Base-by-base conservation (phyloP, 2,888 invertebrate species). In the Trissonchulus sp. region DNA sequence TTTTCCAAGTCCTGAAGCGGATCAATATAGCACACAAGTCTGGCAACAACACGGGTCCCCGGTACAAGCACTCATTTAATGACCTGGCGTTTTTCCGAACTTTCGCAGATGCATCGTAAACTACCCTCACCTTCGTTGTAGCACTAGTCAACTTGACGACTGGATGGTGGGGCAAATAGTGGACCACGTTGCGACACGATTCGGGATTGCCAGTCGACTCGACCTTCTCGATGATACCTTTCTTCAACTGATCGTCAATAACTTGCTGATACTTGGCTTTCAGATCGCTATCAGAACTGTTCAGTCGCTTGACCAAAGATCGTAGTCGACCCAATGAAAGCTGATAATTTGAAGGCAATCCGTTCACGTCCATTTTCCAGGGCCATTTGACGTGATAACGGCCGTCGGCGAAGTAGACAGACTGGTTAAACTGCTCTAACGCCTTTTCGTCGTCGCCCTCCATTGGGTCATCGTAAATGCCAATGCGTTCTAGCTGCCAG, bases 31-130 rank as follows among this genome's bases (percentile, higher is more conserved):
- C 74, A 72, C 72, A 68, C n/a, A 78, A 33, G 68, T 73, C 48
- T 38, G 74, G 76, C 18, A 74, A 68, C 23, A 77, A 68, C 23
- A 37, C 68, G 8, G 77, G 78, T 3, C 78, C 78, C 3, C 74
- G 35, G 48, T 78, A 77, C 8, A 77, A 60, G 60, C 77, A 77
- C 48, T 78, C 77, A 77, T 79, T 79, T 30, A 78, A 69, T 2
- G 73, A 71, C 1, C 63, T 15, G 1, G 60, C 76, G 72, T 77
- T 72, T 0, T 2, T n/a, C 63, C 76, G 74, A 28, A 30, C 34
- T 69, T 34, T 69, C 1, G 72, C 74, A 0, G 77, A 77, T 15
- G 76, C 81, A 28, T 65, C 65, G 28, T 65, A 65, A 30, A 65
- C 65, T 8, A 65, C 30, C 8, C 65, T 15, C 30, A 65, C 18